Evolutionary conservation across 2,113 vertebrate species (phyloP).

Genomic region (Melozone crissalis): DNA sequence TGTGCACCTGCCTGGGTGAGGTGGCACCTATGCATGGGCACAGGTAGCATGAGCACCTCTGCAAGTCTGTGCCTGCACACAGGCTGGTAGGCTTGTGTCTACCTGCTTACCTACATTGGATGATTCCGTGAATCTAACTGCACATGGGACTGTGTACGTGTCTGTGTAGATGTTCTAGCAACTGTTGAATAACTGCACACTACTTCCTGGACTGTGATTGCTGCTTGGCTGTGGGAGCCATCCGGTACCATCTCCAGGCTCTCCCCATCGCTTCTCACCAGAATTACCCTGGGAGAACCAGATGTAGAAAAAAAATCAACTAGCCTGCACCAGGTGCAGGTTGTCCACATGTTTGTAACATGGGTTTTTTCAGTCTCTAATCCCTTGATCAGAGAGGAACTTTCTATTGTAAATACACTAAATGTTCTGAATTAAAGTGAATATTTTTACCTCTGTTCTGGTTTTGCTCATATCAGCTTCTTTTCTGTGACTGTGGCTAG

Average conservation of each 20-base stretch:
- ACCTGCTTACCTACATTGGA: not conserved
- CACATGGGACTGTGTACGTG: not conserved
- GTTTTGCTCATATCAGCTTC: not conserved
- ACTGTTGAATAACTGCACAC: constrained; percentile 46
- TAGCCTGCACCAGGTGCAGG: constrained; percentile 8
- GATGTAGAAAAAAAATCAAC: not conserved
- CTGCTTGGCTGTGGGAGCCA: not conserved
- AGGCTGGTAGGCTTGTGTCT: not conserved
- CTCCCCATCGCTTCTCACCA: not conserved
- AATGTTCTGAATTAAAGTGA: constrained; percentile 33
- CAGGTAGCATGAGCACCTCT: not conserved
- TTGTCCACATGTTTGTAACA: not conserved
- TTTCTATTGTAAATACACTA: constrained; percentile 62
- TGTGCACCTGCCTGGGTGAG: not conserved
- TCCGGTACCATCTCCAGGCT: not conserved
- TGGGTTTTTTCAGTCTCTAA: not conserved
- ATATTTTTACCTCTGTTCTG: not conserved
- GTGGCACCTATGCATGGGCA: not conserved
- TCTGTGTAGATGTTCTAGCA: not conserved
- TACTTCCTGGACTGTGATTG: constrained; percentile 32
- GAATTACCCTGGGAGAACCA: not conserved
- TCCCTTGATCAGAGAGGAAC: not conserved
- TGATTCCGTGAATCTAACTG: not conserved
- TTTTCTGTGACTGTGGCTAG: not conserved
- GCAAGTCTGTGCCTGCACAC: not conserved